Evolutionary conservation across 2,888 invertebrate species (phyloP).

Genomic region (Formica aserva): DNA sequence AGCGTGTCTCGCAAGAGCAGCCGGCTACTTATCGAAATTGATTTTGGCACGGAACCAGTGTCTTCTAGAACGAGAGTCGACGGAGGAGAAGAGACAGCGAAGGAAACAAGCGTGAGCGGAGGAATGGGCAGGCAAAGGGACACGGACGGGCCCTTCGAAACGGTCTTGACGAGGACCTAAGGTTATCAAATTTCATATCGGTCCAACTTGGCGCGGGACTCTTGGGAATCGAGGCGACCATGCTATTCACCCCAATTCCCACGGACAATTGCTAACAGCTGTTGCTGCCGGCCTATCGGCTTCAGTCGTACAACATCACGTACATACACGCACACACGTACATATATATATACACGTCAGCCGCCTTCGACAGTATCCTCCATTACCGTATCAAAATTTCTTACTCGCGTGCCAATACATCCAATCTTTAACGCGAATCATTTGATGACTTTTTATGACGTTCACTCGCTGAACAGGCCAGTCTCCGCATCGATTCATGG

Average conservation of each 20-base stretch:
- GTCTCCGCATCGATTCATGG: constrained; percentile 31
- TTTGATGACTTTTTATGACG: constrained; percentile 43
- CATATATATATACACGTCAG: background rate
- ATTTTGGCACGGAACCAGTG: constrained; percentile 55
- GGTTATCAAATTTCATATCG: constrained; percentile 80
- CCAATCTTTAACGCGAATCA: constrained; percentile 41
- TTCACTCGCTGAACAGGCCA: background rate
- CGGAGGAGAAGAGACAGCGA: background rate
- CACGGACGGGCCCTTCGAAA: constrained; percentile 26
- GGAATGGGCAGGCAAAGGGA: background rate
- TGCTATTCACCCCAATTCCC: constrained; percentile 63
- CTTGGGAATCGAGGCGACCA: constrained; percentile 55
- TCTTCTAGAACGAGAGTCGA: background rate
- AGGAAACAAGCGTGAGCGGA: constrained; percentile 7
- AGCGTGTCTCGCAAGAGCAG: constrained; percentile 51
- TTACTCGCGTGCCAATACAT: constrained; percentile 51
- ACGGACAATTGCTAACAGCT: constrained; percentile 78
- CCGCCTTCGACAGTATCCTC: constrained; percentile 34
- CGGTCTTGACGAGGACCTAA: constrained; percentile 63
- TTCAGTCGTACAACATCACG: constrained; percentile 65
- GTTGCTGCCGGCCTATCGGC: constrained; percentile 76
- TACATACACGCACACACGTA: background rate
- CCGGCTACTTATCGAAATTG: constrained; percentile 69
- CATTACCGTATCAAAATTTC: constrained; percentile 68
- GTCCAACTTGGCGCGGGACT: constrained; percentile 65